A percentile compares a stretch with the other conserved stretches of the same genome.
Conservation (phyloP, 2,888 invertebrate species). For the Chrysina gloriosa region DNA sequence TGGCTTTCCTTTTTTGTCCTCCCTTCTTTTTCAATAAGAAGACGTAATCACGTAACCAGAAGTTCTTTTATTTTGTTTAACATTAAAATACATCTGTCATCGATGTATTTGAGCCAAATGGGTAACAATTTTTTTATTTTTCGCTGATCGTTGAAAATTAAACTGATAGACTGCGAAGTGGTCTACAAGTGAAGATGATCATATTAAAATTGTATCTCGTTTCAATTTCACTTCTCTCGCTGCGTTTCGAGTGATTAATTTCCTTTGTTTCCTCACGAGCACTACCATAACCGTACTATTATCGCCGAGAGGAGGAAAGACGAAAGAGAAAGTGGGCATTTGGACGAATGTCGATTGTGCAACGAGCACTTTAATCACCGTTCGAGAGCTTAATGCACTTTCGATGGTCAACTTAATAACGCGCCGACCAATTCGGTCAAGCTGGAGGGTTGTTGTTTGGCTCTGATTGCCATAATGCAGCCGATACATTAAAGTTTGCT, state of each 20-base stretch:
- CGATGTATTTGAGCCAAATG: no score
- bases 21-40: no score
- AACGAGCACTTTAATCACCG: slow-evolving; percentile 53
- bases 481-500: slow-evolving; percentile 37
- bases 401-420: slow-evolving; percentile 46
- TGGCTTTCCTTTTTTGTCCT: no score
- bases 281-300: slow-evolving; percentile 5
- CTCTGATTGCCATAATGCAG: slow-evolving; percentile 20
- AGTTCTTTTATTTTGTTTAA: no score
- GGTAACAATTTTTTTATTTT: no score
- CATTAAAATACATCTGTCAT: no score
- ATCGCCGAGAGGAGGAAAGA: slow-evolving; percentile 10
- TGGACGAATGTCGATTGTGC: slow-evolving; percentile 45
- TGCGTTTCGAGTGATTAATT: slow-evolving; percentile 39
- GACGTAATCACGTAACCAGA: no score
- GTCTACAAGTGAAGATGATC: no score
- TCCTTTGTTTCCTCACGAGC: slow-evolving; percentile 35
- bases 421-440: slow-evolving; percentile 25
- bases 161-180: no score
- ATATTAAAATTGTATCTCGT: no score
- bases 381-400: slow-evolving; percentile 53
- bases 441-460: slow-evolving; percentile 5
- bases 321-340: slow-evolving; percentile 20
- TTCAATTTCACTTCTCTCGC: no score
- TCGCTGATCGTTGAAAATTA: no score